Base-by-base conservation (phyloP, 2,888 invertebrate genomes). In the Arge pagana region DNA sequence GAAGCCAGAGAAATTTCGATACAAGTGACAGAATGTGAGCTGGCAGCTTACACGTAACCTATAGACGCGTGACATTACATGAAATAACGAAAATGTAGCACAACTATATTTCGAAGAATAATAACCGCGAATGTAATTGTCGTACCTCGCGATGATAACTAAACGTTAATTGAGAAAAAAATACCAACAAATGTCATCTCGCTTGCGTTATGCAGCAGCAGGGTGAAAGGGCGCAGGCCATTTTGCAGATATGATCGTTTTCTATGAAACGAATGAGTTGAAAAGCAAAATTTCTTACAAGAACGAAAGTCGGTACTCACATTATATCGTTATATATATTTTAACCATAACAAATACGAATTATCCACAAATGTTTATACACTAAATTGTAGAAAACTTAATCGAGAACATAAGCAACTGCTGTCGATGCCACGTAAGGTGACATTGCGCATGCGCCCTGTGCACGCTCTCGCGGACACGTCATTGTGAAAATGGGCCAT, bases 371-470 rank as follows among this genome's bases (percentile, higher is more conserved):
- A 67, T 67, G 67, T 71, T 70, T 69, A 33, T 23, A 69, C 63
- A 65, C 61, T 58, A 63, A 67, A 68, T 58, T 54, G 37, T 30
- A 55, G 16, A 64, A 64, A 65, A 66, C 63, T 53, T 65, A 60
- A 60, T 63, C 62, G 59, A 59, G 61, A 66, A 63, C 62, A 65
- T 66, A 60, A 66, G 59, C 58, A 59, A 67, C 62, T 67, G 62
- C 65, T 67, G 67, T 66, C 63, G 67, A 71, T 82, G 83, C 83
- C 83, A 83, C 82, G 83, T 83, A 83, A 82, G 81, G 81, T 72
- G 68, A 71, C 67, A 78, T 64, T 76, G 78, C 82, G 82, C 83
- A 81, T 78, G 82, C 77, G 78, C 77, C 42, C 36, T 52, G 50
- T 54, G 52, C 64, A 70, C 65, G 65, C 56, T 65, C 60, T 61